Base-by-base conservation (phyloP, 2,888 invertebrate genomes). In the Chloromyia formosa region DNA sequence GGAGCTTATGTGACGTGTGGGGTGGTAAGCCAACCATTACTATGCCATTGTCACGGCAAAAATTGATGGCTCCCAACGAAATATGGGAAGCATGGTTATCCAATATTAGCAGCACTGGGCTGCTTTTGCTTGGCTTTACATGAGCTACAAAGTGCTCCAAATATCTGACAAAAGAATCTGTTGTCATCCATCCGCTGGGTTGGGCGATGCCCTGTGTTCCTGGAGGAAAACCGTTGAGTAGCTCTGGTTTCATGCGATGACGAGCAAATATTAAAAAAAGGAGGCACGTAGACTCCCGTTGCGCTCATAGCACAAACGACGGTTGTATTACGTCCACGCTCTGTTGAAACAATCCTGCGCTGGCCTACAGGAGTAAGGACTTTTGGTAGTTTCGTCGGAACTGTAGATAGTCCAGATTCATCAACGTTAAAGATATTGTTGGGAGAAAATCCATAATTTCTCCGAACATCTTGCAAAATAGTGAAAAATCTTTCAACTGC, bases 401-500 rank as follows among this genome's bases (percentile, higher is more conserved):
- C 85, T 1, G 84, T 86, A 22, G 83, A 81, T 4, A 85, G 75
- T 0, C 81, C 83, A 23, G 83, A 82, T 79, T 86, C 84, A 78
- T 85, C 84, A 40, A 83, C 74, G 77, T 84, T 84, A 75, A 81
- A 84, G 62, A 85, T 82, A 60, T 18, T 54, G 9, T 54, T n/a
- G 2, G 54, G 54, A 2, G 16, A 2, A 54, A 54, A 54, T n/a
- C 3, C 2, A n/a, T 54, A n/a, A 4, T 4, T 54, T 16, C 7
- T 9, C 7, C n/a, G 18, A 4, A 2, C 2, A 54, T 54, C 9
- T 9, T 54, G 4, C n/a, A 18, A 54, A 54, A 54, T 54, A 4
- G 78, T 20, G 76, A 79, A 79, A 78, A 78, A 78, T 7, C 77
- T 76, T 53, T 16, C 12, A 9, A 80, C 77, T 40, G 75, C 76